Evolutionary conservation across 1,140 invertebrate genomes (phyloP), one percentile per base, ranked within the genome.

Genomic region (Sesamia nonagrioides): DNA sequence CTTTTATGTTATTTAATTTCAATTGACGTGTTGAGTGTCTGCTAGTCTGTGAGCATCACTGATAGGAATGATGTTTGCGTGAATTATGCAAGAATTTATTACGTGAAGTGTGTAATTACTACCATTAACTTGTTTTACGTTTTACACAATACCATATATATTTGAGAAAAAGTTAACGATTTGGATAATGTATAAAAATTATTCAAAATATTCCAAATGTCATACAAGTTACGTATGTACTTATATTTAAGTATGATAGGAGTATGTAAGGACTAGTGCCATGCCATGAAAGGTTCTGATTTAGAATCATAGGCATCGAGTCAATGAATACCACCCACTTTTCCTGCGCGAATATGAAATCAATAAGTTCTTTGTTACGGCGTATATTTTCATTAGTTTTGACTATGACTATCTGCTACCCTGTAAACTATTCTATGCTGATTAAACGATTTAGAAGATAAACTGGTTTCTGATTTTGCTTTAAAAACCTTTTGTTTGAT

Each of bases 221-320:
- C 84, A 86, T 88, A 89, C 87, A 58, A 71, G 66, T 74, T 81
- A 81, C 60, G 71, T 88, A 84, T 87, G 87, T 92, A 91, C 85
- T 91, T 92, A 88, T 90, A 90, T 87, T 89, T 86, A 89, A 89
- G 91, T 87, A 94, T 95, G 92, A 93, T 92, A 95, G 93, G 91
- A 91, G 92, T 94, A 88, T 94, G 87, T 92, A 88, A 92, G 91
- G 93, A 93, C 93, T 93, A 91, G 93, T 95, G 93, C 92, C 92
- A 95, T 95, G 93, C 93, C 92, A 84, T 95, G 93, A 95, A 95
- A 95, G 93, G 92, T 95, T 95, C 93, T 94, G 88, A 89, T 88
- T 92, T 94, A 93, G 92, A 95, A 95, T 95, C 92, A 87, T 92
- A 92, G 92, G 92, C 93, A 94, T 95, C 86, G 87, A 92, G 89